A percentile compares a stretch with the other conserved stretches of the same genome.
These are phyloP conservation scores for Leptopilina myrica DNA, from an alignment of 2,888 invertebrate species.

Conservation along the genomic window DNA sequence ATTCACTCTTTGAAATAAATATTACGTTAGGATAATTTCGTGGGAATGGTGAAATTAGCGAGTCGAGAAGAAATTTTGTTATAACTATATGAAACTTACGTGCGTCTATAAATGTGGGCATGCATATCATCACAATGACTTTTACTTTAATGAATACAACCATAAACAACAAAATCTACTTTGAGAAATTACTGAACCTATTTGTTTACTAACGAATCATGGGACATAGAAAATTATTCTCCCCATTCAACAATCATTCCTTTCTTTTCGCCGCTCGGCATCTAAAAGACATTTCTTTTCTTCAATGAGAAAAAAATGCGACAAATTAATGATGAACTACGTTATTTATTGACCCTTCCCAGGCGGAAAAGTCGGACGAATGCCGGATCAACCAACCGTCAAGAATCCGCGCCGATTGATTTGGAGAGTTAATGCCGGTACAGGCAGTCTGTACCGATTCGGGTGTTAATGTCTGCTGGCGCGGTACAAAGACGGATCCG, in stretches of 20 bases:
- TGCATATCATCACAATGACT: constrained; percentile 6
- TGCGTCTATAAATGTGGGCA: neutral
- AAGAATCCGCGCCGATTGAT: too few species aligned
- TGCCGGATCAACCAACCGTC: too few species aligned
- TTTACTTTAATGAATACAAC: neutral
- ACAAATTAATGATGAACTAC: neutral
- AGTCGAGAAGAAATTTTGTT: constrained; percentile 25
- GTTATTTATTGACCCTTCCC: constrained; percentile 10
- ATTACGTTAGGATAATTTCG: constrained; percentile 60
- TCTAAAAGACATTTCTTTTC: neutral
- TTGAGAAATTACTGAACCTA: neutral
- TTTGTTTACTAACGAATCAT: constrained; percentile 8
- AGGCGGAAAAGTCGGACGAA: too few species aligned
- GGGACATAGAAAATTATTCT: neutral
- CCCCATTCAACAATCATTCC: neutral
- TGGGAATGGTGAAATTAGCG: constrained; percentile 60
- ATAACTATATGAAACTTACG: constrained; percentile 3
- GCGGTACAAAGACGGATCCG: too few species aligned
- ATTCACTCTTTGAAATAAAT: constrained; percentile 47
- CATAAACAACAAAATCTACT: constrained; percentile 11
- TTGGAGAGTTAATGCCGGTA: too few species aligned
- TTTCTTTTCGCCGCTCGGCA: neutral
- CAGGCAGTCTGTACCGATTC: too few species aligned
- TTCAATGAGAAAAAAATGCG: neutral
- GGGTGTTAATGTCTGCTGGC: too few species aligned